Evolutionary conservation across 2,113 vertebrate genomes (phyloP).

Genomic region (Athene cunicularia): DNA sequence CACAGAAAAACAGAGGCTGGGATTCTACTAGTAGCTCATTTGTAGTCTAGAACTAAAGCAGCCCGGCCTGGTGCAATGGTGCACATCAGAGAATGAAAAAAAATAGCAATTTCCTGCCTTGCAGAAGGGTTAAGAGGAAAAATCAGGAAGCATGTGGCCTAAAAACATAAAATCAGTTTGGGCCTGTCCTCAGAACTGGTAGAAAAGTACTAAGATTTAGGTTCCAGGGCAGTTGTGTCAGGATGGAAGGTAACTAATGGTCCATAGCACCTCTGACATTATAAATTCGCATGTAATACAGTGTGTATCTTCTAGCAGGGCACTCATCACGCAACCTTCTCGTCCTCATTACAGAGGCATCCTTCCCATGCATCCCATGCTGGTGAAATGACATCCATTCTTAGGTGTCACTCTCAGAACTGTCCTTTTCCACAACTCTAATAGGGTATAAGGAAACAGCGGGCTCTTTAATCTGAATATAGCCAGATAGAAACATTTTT

Average conservation of each 20-base stretch:
- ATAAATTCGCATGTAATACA: not conserved
- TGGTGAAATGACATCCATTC: not conserved
- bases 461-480: not conserved
- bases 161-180: not conserved
- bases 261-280: rapidly evolving
- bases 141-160: rapidly evolving
- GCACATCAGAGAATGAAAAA: not conserved
- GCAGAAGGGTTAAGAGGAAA: not conserved
- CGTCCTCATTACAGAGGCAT: not conserved
- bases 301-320: not conserved
- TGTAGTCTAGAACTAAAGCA: not conserved
- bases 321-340: not conserved
- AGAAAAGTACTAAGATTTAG: not conserved
- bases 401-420: not conserved
- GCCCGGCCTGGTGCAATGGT: not conserved
- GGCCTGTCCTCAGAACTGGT: not conserved
- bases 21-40: not conserved
- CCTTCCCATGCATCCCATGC: not conserved
- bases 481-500: not conserved
- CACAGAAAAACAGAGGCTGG: not conserved
- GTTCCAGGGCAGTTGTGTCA: not conserved
- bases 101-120: not conserved
- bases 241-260: not conserved
- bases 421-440: not conserved
- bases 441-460: not conserved